phyloP scores from a whole-genome alignment of 2,797 vertebrate genomes.

The Peromyscus melanophrys region DNA sequence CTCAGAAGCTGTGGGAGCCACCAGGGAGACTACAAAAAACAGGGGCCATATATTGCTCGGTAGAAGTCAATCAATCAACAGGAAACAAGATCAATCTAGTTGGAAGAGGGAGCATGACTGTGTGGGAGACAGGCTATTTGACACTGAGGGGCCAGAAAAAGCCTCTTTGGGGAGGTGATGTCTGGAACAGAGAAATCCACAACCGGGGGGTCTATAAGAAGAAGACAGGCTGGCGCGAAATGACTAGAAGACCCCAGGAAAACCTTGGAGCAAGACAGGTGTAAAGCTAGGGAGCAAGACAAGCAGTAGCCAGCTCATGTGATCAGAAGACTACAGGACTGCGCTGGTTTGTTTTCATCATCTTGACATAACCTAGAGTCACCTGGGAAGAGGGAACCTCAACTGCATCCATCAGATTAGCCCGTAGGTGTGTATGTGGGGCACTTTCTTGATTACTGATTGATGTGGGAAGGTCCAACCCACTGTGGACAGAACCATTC shows the following conservation, averaged over 20 bases:
- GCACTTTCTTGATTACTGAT: not conserved
- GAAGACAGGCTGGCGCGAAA: not conserved
- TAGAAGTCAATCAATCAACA: conserved; percentile 24
- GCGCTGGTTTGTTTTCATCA: not conserved
- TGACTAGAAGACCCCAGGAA: not conserved
- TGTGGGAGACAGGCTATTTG: not conserved
- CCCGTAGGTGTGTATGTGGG: not conserved
- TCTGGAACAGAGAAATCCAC: not conserved
- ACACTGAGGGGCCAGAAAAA: not conserved
- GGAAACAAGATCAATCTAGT: not conserved
- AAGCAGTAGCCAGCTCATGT: not conserved
- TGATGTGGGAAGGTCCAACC: not conserved
- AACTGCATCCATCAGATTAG: not conserved
- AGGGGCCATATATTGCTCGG: not conserved
- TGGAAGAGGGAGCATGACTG: not conserved
- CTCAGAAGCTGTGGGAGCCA: not conserved
- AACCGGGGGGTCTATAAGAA: not conserved
- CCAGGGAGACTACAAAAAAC: not conserved
- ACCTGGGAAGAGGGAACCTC: not conserved
- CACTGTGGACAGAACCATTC: not conserved
- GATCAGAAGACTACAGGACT: not conserved
- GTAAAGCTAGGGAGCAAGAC: not conserved
- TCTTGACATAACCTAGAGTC: not conserved
- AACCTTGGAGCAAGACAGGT: not conserved
- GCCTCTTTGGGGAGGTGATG: not conserved